Percentiles rank a stretch among this genome's conserved stretches.
Conservation (phyloP, 2,888 invertebrate species). For the Scrobipalpa costella region DNA sequence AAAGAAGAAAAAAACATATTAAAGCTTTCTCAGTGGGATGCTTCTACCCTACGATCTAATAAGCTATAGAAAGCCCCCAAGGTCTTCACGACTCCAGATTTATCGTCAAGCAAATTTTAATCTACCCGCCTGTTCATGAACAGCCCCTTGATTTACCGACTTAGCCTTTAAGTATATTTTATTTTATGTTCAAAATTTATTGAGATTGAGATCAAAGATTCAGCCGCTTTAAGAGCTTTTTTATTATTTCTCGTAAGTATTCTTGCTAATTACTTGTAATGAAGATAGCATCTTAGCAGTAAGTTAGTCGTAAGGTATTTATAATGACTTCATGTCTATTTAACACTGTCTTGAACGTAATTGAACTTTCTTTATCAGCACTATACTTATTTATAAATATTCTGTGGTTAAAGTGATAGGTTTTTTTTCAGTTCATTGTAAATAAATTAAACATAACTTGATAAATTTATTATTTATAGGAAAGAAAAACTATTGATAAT, state of each 20-base stretch:
- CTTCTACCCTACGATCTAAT: conserved; percentile 1
- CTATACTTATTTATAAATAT: too few species aligned
- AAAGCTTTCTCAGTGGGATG: not conserved
- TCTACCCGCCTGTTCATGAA: conserved; percentile 35
- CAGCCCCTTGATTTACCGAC: conserved; percentile 36
- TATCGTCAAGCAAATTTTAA: conserved; percentile 39
- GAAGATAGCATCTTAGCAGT: conserved; percentile 4
- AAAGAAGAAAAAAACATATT: too few species aligned
- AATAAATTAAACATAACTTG: too few species aligned
- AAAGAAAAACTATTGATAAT: too few species aligned
- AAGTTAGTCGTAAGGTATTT: not conserved
- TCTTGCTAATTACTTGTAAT: not conserved
- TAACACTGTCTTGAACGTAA: not conserved
- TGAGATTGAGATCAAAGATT: conserved; percentile 12
- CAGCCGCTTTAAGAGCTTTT: not conserved
- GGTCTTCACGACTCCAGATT: conserved; percentile 42
- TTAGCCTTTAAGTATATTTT: not conserved
- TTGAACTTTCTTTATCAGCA: too few species aligned
- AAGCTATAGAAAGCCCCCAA: conserved; percentile 23
- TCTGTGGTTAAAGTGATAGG: too few species aligned
- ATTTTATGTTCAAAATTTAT: not conserved
- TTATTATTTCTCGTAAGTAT: not conserved
- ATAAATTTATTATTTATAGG: too few species aligned
- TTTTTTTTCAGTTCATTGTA: too few species aligned
- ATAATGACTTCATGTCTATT: not conserved